Percentiles rank a stretch among this genome's conserved stretches.
Evolutionary conservation across 2,113 vertebrate genomes (phyloP).

Genomic region (Gymnorhina tibicen): DNA sequence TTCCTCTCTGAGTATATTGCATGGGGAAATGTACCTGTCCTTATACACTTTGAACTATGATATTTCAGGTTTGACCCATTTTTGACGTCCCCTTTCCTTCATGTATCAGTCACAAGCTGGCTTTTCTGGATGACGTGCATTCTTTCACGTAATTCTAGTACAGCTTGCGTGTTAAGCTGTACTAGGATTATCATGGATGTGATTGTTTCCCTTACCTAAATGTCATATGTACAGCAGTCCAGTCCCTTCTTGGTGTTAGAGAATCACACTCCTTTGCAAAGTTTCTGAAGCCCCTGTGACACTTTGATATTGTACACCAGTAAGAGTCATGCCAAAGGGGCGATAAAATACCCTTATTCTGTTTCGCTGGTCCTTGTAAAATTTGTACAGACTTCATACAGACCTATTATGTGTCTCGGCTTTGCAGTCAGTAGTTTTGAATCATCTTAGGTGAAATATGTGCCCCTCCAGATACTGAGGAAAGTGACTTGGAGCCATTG

Average conservation of each 20-base stretch:
- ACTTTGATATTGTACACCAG: neutral
- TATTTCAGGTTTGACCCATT: neutral
- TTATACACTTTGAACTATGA: neutral
- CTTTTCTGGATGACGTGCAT: neutral
- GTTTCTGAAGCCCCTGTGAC: neutral
- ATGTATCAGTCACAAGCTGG: neutral
- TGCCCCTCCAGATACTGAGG: neutral
- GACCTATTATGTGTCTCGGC: neutral
- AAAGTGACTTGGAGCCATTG: neutral
- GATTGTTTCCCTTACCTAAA: neutral
- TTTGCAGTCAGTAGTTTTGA: neutral
- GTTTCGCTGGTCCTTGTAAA: neutral
- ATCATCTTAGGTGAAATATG: neutral
- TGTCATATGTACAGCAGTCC: accelerated
- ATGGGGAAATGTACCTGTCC: neutral
- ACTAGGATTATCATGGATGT: neutral
- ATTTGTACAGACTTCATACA: neutral
- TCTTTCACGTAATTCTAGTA: neutral
- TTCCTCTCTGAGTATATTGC: neutral
- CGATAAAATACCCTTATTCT: neutral
- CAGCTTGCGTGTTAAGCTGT: neutral
- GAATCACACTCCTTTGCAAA: neutral
- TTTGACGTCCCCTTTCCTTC: neutral
- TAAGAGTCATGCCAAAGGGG: neutral
- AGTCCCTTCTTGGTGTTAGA: neutral